These are phyloP conservation scores for Brachionus koreanus DNA, from an alignment of 1,140 invertebrate species.

Conservation along the genomic window DNA sequence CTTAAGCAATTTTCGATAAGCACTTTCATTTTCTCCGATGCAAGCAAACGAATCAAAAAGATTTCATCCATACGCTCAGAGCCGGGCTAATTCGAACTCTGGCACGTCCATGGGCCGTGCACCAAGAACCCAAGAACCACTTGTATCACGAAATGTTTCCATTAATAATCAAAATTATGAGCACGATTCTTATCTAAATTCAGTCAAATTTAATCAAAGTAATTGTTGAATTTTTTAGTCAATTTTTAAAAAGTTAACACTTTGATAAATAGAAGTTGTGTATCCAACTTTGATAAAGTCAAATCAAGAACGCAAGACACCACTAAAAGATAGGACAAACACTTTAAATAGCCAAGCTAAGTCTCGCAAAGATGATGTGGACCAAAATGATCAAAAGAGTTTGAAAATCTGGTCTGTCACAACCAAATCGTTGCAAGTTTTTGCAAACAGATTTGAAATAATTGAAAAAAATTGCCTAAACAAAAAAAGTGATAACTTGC, in stretches of 20 bases:
- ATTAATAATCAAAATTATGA: conserved; percentile 6
- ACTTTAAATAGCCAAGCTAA: not conserved
- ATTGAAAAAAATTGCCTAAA: not conserved
- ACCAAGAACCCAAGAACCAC: not conserved
- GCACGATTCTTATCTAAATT: conserved; percentile 4
- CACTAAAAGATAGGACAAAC: not conserved
- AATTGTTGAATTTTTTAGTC: not conserved
- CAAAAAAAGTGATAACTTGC: not conserved
- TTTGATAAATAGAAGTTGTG: not conserved
- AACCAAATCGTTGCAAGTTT: not conserved
- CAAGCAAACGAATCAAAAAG: not conserved
- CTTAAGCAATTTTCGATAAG: too few species aligned
- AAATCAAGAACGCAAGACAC: not conserved
- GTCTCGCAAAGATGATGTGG: not conserved
- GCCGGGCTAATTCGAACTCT: not conserved
- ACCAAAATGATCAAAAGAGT: not conserved
- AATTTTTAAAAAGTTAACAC: not conserved
- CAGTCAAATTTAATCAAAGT: not conserved
- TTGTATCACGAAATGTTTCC: not conserved
- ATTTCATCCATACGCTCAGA: conserved; percentile 13
- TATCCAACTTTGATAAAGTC: not conserved
- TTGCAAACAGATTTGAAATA: not conserved
- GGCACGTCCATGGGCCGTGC: not conserved
- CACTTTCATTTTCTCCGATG: not conserved
- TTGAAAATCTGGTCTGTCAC: conserved; percentile 12